These are phyloP conservation scores for Poecilus cupreus DNA, from an alignment of 2,888 invertebrate genomes.

Conservation along the genomic window DNA sequence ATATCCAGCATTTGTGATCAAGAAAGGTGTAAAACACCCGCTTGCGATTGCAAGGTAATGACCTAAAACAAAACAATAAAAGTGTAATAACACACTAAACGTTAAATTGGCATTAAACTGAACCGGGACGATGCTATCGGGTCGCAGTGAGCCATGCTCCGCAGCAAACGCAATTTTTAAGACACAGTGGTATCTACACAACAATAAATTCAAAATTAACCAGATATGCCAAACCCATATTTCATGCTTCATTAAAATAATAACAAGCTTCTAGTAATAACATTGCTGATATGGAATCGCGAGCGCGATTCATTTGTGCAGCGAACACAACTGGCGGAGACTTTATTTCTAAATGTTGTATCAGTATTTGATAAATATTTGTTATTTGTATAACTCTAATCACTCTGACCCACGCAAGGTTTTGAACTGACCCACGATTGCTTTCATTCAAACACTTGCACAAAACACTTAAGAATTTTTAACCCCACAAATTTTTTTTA, in stretches of 20 bases:
- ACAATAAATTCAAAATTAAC: conserved; percentile 69
- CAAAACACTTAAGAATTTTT: too few relatives aligned
- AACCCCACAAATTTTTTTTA: too few relatives aligned
- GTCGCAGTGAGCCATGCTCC: conserved; percentile 26
- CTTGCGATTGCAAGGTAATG: conserved; percentile 47
- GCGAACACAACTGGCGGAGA: neutral
- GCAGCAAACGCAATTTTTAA: conserved; percentile 41
- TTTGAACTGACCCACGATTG: too few relatives aligned
- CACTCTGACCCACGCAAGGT: too few relatives aligned
- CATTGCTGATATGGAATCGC: conserved; percentile 27
- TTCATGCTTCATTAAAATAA: conserved; percentile 54
- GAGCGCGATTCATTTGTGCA: neutral
- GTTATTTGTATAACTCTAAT: too few relatives aligned
- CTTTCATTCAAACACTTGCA: too few relatives aligned
- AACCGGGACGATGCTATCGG: conserved; percentile 46
- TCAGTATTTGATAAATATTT: too few relatives aligned
- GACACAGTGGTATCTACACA: conserved; percentile 65
- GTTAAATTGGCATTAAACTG: conserved; percentile 53
- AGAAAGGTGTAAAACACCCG: conserved; percentile 41
- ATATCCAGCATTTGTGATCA: conserved; percentile 24
- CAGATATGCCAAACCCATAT: conserved; percentile 64
- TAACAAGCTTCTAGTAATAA: conserved; percentile 56
- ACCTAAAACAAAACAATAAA: conserved; percentile 47
- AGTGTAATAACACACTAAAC: conserved; percentile 53
- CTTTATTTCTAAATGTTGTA: too few relatives aligned